These are phyloP conservation scores for Cyphomyrmex costatus DNA, from an alignment of 1,140 invertebrate genomes.

Conservation along the genomic window DNA sequence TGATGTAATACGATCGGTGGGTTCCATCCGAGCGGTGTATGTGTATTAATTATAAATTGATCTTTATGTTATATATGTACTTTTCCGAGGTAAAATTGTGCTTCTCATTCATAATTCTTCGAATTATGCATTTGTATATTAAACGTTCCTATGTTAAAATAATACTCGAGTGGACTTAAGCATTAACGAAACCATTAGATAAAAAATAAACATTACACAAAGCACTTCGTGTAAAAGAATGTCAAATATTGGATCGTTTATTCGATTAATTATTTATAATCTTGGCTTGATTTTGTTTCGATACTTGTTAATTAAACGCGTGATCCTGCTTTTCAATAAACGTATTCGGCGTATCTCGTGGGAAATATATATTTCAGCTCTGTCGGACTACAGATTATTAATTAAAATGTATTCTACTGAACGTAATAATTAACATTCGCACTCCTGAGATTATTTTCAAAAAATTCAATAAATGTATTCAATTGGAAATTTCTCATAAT, in stretches of 20 bases:
- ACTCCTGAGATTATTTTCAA: neutral
- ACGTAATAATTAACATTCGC: conserved; percentile 1
- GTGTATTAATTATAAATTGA: conserved; percentile 42
- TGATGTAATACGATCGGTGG: conserved; percentile 49
- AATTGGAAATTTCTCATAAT: neutral
- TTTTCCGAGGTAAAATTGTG: neutral
- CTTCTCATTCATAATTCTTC: neutral
- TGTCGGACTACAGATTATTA: conserved; percentile 1
- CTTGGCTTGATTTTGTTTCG: neutral
- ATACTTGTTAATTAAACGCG: conserved; percentile 26
- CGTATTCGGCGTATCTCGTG: neutral
- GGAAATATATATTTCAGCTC: conserved; percentile 20
- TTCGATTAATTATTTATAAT: neutral
- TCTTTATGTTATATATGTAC: neutral
- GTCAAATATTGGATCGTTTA: neutral
- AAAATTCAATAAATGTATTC: neutral
- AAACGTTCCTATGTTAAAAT: neutral
- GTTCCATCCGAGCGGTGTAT: no score
- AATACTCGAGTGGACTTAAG: neutral
- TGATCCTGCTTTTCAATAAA: conserved; percentile 16
- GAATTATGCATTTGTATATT: neutral
- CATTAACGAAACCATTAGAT: neutral
- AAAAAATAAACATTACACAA: no score
- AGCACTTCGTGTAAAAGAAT: no score
- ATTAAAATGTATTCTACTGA: conserved; percentile 34